Evolutionary conservation across 2,888 invertebrate genomes (phyloP).

Genomic region (Drosophila antonietae): DNA sequence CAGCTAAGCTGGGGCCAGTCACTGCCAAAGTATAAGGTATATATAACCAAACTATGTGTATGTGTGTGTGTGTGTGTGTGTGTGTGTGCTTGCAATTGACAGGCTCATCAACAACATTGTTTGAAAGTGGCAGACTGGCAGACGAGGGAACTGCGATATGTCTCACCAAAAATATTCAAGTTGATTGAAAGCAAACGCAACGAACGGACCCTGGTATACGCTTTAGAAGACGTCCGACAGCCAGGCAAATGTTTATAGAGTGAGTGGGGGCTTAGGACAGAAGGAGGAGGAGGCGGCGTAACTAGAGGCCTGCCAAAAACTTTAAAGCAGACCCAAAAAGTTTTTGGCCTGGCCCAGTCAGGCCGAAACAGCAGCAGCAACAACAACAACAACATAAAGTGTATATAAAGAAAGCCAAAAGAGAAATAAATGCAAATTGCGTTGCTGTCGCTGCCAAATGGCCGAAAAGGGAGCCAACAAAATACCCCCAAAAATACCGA

Average conservation of each 20-base stretch:
- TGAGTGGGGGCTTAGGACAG: not conserved
- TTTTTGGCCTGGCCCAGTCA: conserved; percentile 58
- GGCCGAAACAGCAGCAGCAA: conserved; percentile 13
- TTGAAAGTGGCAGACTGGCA: conserved; percentile 64
- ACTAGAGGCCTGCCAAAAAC: conserved; percentile 61
- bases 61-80: conserved; percentile 14
- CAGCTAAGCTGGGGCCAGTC: conserved; percentile 48
- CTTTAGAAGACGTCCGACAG: conserved; percentile 18
- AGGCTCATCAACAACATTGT: conserved; percentile 75
- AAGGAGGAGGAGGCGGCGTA: not conserved
- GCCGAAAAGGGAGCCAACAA: conserved; percentile 53
- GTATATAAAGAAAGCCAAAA: conserved; percentile 1
- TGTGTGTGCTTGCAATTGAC: conserved; percentile 58
- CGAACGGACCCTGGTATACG: conserved; percentile 34
- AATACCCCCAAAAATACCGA: conserved; percentile 48
- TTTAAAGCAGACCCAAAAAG: conserved; percentile 65
- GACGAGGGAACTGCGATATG: conserved; percentile 52
- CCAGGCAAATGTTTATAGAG: not conserved
- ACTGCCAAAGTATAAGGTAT: conserved; percentile 12
- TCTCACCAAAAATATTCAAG: conserved; percentile 50
- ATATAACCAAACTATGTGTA: not conserved
- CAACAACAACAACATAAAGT: not conserved
- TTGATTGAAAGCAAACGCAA: conserved; percentile 73
- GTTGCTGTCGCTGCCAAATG: conserved; percentile 58
- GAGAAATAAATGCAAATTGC: conserved; percentile 48